Base-by-base conservation (phyloP, 2,888 invertebrate genomes). In the Sipha maydis region DNA sequence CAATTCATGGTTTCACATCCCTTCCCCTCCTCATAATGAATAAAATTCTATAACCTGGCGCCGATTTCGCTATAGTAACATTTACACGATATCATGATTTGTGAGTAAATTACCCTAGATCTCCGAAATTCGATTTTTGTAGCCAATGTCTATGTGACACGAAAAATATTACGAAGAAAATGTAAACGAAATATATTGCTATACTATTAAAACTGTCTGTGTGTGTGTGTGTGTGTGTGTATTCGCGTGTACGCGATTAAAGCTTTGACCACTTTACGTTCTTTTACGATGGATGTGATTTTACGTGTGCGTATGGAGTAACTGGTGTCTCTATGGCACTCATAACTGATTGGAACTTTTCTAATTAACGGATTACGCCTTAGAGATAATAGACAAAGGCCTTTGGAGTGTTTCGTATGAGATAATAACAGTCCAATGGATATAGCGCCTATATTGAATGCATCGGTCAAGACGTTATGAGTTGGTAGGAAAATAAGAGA, bases 331-430 rank as follows among this genome's bases (percentile, higher is more conserved):
- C 86, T n/a, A 11, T 54, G 41, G 73, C 79, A 54, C n/a, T 85
- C 79, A 48, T 75, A 80, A 82, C 75, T 88, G 86, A 82, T 88
- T 61, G 86, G 75, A 88, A 88, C 86, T 80, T 75, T 82, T 73
- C 86, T 88, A 88, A 88, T 88, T 88, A 88, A 88, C 86, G 80
- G 80, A 88, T 88, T 80, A 75, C 80, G 38, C 41, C 75, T 61
- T n/a, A 17, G 86, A 75, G 75, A 41, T 71, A 41, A n/a, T 21
- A 28, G n/a, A 67, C 41, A 67, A 67, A 75, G n/a, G 73, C 56
- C 69, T 11, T 69, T 7, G 69, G 61, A 19, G 21, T 21, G 8
- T 25, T 21, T 5, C 34, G 56, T 21, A 31, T 21, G 31, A 31
- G 34, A 25, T 61, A 25, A 25, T 25, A n/a, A n/a, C n/a, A 28